Conservation (phyloP, 2,888 invertebrate genomes). For the Adineta ricciae region DNA sequence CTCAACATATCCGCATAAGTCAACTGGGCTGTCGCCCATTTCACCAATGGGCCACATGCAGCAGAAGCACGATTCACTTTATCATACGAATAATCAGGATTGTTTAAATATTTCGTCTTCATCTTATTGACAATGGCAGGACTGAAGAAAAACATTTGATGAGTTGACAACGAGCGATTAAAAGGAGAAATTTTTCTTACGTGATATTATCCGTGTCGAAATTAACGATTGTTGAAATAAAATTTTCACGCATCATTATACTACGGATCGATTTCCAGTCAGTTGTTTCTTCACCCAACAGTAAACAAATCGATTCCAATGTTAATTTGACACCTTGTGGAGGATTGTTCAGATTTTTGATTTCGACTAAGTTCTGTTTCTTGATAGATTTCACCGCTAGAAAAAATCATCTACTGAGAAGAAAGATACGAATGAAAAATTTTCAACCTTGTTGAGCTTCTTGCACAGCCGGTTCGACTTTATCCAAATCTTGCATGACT, state of each 20-base stretch:
- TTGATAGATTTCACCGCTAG: slow-evolving; percentile 95
- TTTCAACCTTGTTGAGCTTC: slow-evolving; percentile 75
- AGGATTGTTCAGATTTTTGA: slow-evolving; percentile 93
- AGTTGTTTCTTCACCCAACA: slow-evolving; percentile 89
- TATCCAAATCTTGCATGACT: slow-evolving; percentile 87
- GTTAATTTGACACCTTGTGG: slow-evolving; percentile 92
- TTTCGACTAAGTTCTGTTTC: slow-evolving; percentile 97
- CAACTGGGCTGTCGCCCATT: slow-evolving; percentile 98
- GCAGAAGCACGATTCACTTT: slow-evolving; percentile 89
- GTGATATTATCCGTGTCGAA: slow-evolving; percentile 95
- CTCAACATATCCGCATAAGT: slow-evolving; percentile 98
- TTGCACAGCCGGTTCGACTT: slow-evolving; percentile 95
- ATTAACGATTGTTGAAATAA: slow-evolving; percentile 94
- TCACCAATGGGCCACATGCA: slow-evolving; percentile 98
- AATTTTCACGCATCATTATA: slow-evolving; percentile 96
- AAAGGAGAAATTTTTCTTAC: slow-evolving; percentile 60
- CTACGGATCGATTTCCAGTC: slow-evolving; percentile 97
- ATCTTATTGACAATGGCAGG: slow-evolving; percentile 87
- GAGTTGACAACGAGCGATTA: background rate
- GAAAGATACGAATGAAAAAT: background rate
- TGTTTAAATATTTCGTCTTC: slow-evolving; percentile 83
- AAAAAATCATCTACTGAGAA: slow-evolving; percentile 24
- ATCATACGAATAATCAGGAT: slow-evolving; percentile 97
- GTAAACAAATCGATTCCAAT: slow-evolving; percentile 91
- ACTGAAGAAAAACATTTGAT: slow-evolving; percentile 54